phyloP scores from a whole-genome alignment of 2,113 vertebrate genomes.

The Catharus fuscescens region DNA sequence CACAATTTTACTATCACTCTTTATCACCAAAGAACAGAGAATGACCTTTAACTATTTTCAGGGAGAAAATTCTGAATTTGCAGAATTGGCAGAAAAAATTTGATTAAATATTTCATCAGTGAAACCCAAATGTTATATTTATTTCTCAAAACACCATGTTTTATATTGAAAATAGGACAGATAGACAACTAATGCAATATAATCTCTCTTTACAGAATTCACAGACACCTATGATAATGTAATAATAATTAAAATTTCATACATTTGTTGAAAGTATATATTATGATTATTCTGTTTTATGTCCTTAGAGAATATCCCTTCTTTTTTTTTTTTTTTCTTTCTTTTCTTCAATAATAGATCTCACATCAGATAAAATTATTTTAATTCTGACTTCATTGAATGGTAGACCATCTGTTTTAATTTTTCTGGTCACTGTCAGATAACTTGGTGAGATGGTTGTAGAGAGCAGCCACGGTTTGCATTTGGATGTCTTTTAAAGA shows the following conservation, averaged over 20 bases:
- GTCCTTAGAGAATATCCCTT: not conserved
- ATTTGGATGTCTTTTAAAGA: not conserved
- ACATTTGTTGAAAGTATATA: not conserved
- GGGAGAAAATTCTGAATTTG: not conserved
- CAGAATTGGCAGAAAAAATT: not conserved
- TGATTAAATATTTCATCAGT: not conserved
- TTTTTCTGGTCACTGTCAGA: conserved; percentile 26
- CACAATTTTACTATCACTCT: not conserved
- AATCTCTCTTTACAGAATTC: not conserved
- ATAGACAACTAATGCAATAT: not conserved
- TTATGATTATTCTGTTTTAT: not conserved
- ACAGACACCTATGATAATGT: not conserved
- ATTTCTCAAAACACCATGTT: not conserved
- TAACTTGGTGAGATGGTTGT: not conserved
- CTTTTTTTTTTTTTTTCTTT: no score
- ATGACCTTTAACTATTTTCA: not conserved
- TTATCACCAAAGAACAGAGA: not conserved
- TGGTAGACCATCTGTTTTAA: not conserved
- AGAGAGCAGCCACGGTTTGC: not conserved
- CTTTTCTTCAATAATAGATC: not conserved
- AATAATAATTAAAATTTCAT: not conserved
- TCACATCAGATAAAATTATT: not conserved
- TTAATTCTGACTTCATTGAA: not conserved
- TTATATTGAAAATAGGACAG: not conserved
- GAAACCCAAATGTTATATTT: not conserved